Evolutionary conservation across 2,113 vertebrate genomes (phyloP), one percentile per base, ranked within the genome.

Genomic region (Erythrocercus mccallii): DNA sequence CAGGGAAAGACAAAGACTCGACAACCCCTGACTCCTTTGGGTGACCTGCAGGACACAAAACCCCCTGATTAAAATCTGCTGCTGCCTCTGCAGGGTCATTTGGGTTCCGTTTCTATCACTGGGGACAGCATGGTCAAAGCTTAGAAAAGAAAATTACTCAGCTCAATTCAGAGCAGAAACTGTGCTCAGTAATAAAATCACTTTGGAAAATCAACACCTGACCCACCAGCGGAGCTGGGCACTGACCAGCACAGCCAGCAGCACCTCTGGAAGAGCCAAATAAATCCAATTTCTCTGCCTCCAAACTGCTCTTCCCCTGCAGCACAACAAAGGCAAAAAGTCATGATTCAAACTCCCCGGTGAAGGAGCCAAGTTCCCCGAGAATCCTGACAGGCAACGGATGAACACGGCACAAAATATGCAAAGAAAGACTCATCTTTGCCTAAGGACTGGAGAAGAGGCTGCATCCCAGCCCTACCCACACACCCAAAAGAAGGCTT

Each of bases 301-400:
- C 88, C 80, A 24, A n/a, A 72, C 83, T 86, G 27, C 62, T 42
- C 40, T 37, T 5, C 17, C 79, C 81, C 73, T 20, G 57, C 86
- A 95, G 90, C 80, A 17, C 28, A 87, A 74, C 3, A 1, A 60
- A 94, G 79, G n/a, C 3, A 15, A 86, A 71, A 88, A 96, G 95
- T 92, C 87, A 93, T 15, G 93, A 95, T 72, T 92, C 89, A 88
- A 95, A 74, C 54, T 44, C 94, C 83, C 82, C 73, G 78, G 65
- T 18, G 57, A 15, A 91, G 86, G 88, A 96, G 80, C 28, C 50
- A 47, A 81, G 50, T 93, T 95, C 72, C 86, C 72, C 64, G 74
- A 92, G 90, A 96, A 94, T 88, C 96, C 82, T 96, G 97, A 95
- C 96, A 87, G 93, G 92, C 70, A 85, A 25, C 9, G 91, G 96